These are phyloP conservation scores for Xiphorhynchus erythropygius DNA, from an alignment of 2,797 vertebrate genomes.

Conservation along the genomic window DNA sequence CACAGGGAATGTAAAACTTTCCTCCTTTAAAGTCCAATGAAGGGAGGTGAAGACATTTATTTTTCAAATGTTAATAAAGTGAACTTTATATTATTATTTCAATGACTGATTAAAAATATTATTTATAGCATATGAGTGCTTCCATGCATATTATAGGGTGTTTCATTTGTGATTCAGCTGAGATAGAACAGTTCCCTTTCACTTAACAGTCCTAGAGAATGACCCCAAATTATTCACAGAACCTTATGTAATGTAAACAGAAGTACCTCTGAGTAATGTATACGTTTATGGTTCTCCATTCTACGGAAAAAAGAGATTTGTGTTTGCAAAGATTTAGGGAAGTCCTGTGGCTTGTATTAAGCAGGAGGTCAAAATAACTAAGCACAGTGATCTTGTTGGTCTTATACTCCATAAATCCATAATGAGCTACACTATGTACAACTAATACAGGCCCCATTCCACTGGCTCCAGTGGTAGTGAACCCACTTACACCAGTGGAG, in stretches of 20 bases:
- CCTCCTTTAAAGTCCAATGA: slow-evolving; percentile 42
- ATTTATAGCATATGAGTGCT: slow-evolving; percentile 8
- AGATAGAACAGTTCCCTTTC: slow-evolving; percentile 54
- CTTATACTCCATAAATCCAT: neutral
- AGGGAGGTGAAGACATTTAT: slow-evolving; percentile 55
- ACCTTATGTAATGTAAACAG: slow-evolving; percentile 34
- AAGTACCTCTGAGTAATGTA: neutral
- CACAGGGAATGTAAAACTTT: slow-evolving; percentile 49
- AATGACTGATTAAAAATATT: slow-evolving; percentile 63
- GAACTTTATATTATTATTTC: slow-evolving; percentile 65
- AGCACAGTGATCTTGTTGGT: neutral
- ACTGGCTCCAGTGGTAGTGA: neutral
- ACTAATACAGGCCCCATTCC: neutral
- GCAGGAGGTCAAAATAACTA: neutral
- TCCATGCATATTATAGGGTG: slow-evolving; percentile 59
- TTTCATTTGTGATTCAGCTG: slow-evolving; percentile 66
- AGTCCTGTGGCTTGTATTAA: neutral
- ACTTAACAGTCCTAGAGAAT: neutral
- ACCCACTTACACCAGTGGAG: neutral
- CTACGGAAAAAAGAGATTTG: neutral
- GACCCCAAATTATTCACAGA: slow-evolving; percentile 44
- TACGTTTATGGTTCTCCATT: neutral
- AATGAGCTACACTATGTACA: neutral
- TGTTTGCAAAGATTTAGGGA: slow-evolving; percentile 9
- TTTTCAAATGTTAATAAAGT: slow-evolving; percentile 64